A percentile compares a stretch with the other conserved stretches of the same genome.
These are phyloP conservation scores for Triplophysa tibetana DNA, from an alignment of 2,113 vertebrate species.

Conservation along the genomic window DNA sequence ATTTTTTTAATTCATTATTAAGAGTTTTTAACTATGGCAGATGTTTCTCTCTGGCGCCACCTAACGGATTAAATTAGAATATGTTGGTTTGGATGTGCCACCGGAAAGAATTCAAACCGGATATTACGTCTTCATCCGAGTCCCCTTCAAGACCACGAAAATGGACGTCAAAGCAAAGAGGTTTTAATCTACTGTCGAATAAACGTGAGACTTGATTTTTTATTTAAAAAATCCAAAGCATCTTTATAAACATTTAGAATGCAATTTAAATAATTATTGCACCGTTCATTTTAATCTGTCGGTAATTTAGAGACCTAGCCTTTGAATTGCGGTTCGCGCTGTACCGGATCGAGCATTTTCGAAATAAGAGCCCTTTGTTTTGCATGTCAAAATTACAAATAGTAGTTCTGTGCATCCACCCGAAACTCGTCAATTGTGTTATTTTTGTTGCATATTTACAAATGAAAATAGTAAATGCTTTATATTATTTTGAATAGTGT, in stretches of 20 bases:
- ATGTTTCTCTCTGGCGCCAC: conserved; percentile 22
- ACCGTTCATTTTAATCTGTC: background rate
- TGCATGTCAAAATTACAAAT: conserved; percentile 44
- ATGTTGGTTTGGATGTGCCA: background rate
- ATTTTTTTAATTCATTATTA: too few species aligned
- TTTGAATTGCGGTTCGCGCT: conserved; percentile 19
- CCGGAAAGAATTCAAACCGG: conserved; percentile 17
- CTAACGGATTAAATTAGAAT: background rate
- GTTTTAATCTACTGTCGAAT: conserved; percentile 54
- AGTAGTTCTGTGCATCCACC: background rate
- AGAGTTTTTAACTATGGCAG: background rate
- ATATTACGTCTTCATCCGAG: conserved; percentile 38
- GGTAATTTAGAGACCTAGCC: background rate
- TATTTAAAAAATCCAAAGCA: background rate
- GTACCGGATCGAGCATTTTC: conserved; percentile 54
- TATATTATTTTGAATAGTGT: background rate
- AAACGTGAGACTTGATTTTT: conserved; percentile 42
- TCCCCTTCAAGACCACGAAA: conserved; percentile 44
- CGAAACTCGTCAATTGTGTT: too few species aligned
- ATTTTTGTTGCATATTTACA: background rate
- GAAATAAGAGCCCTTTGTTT: conserved; percentile 64
- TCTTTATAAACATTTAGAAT: background rate
- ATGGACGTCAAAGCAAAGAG: conserved; percentile 52
- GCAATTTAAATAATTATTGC: conserved; percentile 17
- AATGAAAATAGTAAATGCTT: conserved; percentile 26